Evolutionary conservation across 1,140 invertebrate species (phyloP).

Genomic region (Drosophila seguyi): DNA sequence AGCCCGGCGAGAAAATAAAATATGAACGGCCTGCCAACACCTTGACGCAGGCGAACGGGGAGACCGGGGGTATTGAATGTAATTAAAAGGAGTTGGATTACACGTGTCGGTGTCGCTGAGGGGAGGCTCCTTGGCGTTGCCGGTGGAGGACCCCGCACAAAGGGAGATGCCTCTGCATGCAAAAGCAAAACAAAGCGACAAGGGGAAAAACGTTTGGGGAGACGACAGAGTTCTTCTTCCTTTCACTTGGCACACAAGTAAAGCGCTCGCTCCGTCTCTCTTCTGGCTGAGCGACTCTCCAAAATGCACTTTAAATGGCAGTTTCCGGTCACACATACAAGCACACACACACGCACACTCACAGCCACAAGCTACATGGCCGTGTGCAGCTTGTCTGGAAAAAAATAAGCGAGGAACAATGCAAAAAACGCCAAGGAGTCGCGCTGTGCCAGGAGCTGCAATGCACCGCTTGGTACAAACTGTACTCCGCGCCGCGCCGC

Average conservation of each 20-base stretch:
- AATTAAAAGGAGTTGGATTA: conserved; percentile 83
- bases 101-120: conserved; percentile 45
- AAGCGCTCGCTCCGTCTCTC: conserved; percentile 52
- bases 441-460: conserved; percentile 79
- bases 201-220: conserved; percentile 7
- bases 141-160: conserved; percentile 34
- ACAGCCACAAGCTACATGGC: conserved; percentile 29
- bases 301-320: conserved; percentile 85
- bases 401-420: conserved; percentile 67
- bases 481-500: conserved; percentile 62
- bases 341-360: conserved; percentile 11
- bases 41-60: conserved; percentile 26
- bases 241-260: conserved; percentile 73
- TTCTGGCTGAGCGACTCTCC: conserved; percentile 62
- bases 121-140: not conserved
- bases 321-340: conserved; percentile 81
- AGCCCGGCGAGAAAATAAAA: conserved; percentile 1
- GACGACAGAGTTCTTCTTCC: conserved; percentile 50
- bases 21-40: conserved; percentile 53
- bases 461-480: conserved; percentile 82
- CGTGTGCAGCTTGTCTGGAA: conserved; percentile 51
- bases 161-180: conserved; percentile 49
- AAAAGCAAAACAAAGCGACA: conserved; percentile 45
- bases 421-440: conserved; percentile 74
- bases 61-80: conserved; percentile 66